phyloP scores from a whole-genome alignment of 2,113 vertebrate species.

The Pollachius pollachius region DNA sequence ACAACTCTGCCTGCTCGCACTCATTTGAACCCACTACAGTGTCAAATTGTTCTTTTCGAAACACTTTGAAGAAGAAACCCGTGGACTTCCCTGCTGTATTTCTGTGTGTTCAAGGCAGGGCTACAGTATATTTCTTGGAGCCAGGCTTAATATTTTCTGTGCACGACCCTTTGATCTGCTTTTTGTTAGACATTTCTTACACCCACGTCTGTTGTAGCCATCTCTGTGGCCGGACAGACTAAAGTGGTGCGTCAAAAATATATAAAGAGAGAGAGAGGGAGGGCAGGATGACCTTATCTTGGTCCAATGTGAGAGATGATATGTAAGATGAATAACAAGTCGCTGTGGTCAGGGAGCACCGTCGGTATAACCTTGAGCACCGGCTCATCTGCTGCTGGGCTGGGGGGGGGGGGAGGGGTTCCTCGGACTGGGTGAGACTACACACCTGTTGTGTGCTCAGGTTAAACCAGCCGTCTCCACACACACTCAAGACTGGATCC shows the following conservation, averaged over 20 bases:
- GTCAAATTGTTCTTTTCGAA: background rate
- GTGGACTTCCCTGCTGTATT: background rate
- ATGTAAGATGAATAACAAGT: constrained; percentile 12
- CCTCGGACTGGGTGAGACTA: no score
- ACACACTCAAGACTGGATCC: no score
- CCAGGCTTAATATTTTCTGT: background rate
- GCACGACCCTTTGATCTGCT: background rate
- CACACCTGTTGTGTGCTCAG: no score
- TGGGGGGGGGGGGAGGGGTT: no score
- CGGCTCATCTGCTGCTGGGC: background rate
- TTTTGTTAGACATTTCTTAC: constrained; percentile 2
- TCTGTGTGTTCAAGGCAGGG: no score
- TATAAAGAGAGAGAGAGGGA: background rate
- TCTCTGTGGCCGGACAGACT: background rate
- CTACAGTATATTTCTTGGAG: background rate
- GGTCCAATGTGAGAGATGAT: background rate
- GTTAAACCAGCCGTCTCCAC: no score
- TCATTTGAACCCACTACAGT: no score
- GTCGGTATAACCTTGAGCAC: constrained; percentile 34
- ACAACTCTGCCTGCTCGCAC: no score
- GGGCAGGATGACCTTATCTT: background rate
- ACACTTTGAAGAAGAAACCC: background rate
- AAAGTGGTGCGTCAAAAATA: background rate
- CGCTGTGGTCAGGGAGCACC: constrained; percentile 1
- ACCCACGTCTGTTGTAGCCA: background rate